Base-by-base conservation (phyloP, 2,113 vertebrate species). In the Poeciliopsis prolifica region DNA sequence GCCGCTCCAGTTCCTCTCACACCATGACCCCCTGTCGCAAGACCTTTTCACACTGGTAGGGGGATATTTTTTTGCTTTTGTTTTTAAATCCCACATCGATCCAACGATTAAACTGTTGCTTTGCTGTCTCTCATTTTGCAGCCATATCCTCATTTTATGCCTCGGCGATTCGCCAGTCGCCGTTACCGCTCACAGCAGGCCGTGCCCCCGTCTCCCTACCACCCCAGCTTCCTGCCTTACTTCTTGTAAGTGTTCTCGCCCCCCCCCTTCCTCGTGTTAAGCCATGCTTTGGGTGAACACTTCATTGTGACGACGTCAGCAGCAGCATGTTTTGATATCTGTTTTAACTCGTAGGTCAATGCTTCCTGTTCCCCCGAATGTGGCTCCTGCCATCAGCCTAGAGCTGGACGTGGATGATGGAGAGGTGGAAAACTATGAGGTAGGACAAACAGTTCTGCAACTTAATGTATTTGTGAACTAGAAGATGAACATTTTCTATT, bases 391-490 rank as follows among this genome's bases (percentile, higher is more conserved):
- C 78, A 97, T 98, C 92, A 97, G 96, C 90, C 95, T 98, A 75
- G 98, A 99, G 89, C 94, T 99, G 94, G 98, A 99, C 79, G 97
- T 99, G 70, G 98, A 99, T 87, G 97, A 99, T 51, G 98, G 97
- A 73, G 98, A 99, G 87, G 98, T 99, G 78, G 98, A 99, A 94
- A 99, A 99, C 93, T 99, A 99, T 3, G 98, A 99, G 97, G 97
- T 98, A 91, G 81, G 93, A 89, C 26, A 7, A 64, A 40, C 0
- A 24, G 35, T 37, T 37, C 66, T 40, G 33, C 19, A 3, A 1
- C 22, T n/a, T 11, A n/a, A 3, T 54, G 19, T 54, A 54, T 6
- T 8, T 54, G 26, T 51, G 28, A 68, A 5, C 8, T 24, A 10
- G 19, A 22, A 42, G 61, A 30, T 72, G 35, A 89, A 51, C 26